phyloP scores from a whole-genome alignment of 2,113 vertebrate species.

The Mormoops blainvillei region DNA sequence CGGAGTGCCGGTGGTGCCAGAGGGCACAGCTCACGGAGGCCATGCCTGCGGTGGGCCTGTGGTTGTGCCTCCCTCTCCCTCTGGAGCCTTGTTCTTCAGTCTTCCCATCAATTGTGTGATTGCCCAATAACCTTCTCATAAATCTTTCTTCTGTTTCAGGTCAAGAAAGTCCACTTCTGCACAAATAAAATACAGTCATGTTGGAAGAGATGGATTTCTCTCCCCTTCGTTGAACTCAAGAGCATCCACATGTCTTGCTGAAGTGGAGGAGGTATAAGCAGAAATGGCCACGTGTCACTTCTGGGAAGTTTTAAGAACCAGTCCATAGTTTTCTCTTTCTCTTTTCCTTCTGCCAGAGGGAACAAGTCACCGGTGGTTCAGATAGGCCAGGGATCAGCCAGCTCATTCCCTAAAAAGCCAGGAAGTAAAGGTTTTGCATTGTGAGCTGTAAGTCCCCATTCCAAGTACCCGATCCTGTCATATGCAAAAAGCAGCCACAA shows the following conservation, averaged over 20 bases:
- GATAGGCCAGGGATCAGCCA: not conserved
- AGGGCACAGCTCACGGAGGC: not conserved
- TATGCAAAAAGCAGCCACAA: not conserved
- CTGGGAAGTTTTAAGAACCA: not conserved
- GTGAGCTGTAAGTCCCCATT: not conserved
- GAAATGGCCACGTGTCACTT: not conserved
- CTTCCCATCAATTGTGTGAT: not conserved
- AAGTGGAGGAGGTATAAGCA: not conserved
- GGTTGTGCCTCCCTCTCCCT: accelerated
- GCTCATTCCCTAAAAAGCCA: not conserved
- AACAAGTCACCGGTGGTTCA: not conserved
- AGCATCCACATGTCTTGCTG: not conserved
- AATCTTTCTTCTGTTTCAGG: not conserved
- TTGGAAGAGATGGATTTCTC: not conserved
- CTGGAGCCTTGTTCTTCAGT: not conserved
- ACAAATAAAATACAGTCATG: not conserved
- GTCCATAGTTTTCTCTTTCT: not conserved
- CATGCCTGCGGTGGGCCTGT: too few species aligned
- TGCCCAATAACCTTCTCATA: not conserved
- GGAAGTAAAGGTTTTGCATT: not conserved
- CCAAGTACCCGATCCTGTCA: not conserved
- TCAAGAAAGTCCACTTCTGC: not conserved
- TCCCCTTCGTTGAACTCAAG: not conserved
- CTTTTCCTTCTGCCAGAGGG: not conserved
- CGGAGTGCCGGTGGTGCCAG: accelerated